Conservation (phyloP, 2,113 vertebrate species). For the Tetraodon nigroviridis region DNA sequence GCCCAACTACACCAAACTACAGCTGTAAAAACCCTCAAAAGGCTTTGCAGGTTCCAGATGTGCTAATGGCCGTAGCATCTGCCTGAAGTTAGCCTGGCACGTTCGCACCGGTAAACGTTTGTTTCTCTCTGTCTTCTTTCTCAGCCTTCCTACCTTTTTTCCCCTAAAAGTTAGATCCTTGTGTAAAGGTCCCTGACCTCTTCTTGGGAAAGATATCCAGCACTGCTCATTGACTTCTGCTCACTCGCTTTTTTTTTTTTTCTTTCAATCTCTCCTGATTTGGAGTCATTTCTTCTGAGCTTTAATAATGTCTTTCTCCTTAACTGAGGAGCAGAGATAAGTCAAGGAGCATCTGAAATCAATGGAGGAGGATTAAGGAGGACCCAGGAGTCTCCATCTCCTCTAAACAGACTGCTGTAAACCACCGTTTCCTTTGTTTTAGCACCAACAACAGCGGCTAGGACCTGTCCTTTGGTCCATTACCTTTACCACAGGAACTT, state of each 20-base stretch:
- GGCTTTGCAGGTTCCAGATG: too few species aligned
- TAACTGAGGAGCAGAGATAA: conserved; percentile 43
- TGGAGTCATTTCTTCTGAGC: conserved; percentile 26
- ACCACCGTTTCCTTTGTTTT: conserved; percentile 14
- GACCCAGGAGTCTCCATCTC: conserved; percentile 25
- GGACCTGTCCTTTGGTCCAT: conserved; percentile 26
- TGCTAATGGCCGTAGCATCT: background rate
- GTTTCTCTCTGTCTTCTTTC: too few species aligned
- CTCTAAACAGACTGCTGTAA: conserved; percentile 28
- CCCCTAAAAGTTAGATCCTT: background rate
- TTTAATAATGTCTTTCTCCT: conserved; percentile 46
- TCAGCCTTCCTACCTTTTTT: background rate
- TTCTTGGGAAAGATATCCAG: conserved; percentile 4
- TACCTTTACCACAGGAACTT: conserved; percentile 1
- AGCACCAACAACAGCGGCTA: conserved; percentile 6
- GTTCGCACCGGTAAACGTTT: too few species aligned
- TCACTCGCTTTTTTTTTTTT: background rate
- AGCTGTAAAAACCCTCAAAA: too few species aligned
- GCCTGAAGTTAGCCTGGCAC: background rate
- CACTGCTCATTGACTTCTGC: conserved; percentile 12
- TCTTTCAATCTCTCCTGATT: conserved; percentile 37
- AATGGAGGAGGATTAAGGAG: conserved; percentile 47
- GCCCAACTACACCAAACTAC: too few species aligned
- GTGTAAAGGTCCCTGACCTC: conserved; percentile 1
- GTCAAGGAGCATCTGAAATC: conserved; percentile 51